Evolutionary conservation across 1,140 invertebrate species (phyloP), one percentile per base, ranked within the genome.

Genomic region (Centruroides vittatus): DNA sequence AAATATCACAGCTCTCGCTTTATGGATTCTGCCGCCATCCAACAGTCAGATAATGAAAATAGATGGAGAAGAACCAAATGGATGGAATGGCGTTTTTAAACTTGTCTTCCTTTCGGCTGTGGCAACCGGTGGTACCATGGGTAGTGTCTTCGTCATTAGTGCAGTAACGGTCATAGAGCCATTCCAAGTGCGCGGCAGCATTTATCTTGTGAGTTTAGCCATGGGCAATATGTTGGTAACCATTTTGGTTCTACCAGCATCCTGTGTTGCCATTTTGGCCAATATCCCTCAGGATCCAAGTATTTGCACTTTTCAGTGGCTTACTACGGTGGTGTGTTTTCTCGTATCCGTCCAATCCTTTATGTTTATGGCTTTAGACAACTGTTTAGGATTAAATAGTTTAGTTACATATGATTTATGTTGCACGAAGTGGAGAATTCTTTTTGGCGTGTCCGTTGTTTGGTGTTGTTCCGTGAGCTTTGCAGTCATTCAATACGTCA

Each of bases 171-270:
- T 67, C 5, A 64, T 67, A 41, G 67, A 67, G 12, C 59, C 66
- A 46, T 62, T 67, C 13, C 67, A 67, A 48, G 62, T 67, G 5
- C 62, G 61, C n/a, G 86, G 86, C n/a, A 87, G 88, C 67, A 79
- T 84, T 11, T 87, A 84, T 70, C 72, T 88, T 55, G 86, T 86
- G n/a, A 88, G 85, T 71, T 77, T 86, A 5, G 86, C 86, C 2
- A 65, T 89, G 53, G 81, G 85, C 0, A 86, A 89, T 66, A 70
- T 89, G 51, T 68, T 88, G 13, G 79, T 89, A 12, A 86, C 86
- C 0, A 80, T 82, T 1, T 68, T 83, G 2, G 82, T 88, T 23
- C 80, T 89, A 66, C 85, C 86, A 0, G 78, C 82, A 1, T 83
- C 82, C 0, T 81, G 81, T 1, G 81, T 88, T 3, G 68, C 66